Conservation (phyloP, 2,888 invertebrate species). For the Xanthia icteritia region DNA sequence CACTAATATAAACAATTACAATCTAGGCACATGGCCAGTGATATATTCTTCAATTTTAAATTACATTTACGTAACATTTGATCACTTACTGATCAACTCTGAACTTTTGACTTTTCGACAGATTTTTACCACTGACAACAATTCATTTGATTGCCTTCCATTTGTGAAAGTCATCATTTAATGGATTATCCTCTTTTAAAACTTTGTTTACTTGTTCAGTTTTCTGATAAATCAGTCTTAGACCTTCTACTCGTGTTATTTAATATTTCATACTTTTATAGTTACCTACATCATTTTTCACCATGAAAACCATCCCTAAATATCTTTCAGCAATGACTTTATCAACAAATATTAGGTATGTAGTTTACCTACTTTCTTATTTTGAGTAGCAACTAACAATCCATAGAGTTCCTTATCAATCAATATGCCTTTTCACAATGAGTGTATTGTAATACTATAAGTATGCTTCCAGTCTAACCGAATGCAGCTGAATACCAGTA, state of each 20-base stretch:
- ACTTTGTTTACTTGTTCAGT: background rate
- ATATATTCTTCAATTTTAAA: background rate
- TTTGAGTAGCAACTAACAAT: background rate
- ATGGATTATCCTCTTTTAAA: background rate
- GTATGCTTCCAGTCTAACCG: background rate
- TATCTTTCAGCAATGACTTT: background rate
- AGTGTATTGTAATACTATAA: too few species aligned
- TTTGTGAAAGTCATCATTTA: background rate
- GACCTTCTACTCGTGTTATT: background rate
- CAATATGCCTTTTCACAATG: background rate
- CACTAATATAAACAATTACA: slow-evolving; percentile 13
- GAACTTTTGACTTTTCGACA: background rate
- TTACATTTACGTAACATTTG: background rate
- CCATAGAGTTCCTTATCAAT: background rate
- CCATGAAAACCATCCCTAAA: background rate
- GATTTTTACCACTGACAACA: background rate
- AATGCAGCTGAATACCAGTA: background rate
- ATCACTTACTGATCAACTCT: background rate
- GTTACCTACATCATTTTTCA: background rate
- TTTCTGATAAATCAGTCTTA: background rate
- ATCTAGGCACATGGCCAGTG: background rate
- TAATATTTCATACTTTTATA: background rate
- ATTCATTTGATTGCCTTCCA: background rate
- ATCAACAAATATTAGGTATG: background rate
- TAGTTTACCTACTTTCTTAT: background rate